Evolutionary conservation across 1,140 invertebrate species (phyloP), one percentile per base, ranked within the genome.

Genomic region (Cydia amplana): DNA sequence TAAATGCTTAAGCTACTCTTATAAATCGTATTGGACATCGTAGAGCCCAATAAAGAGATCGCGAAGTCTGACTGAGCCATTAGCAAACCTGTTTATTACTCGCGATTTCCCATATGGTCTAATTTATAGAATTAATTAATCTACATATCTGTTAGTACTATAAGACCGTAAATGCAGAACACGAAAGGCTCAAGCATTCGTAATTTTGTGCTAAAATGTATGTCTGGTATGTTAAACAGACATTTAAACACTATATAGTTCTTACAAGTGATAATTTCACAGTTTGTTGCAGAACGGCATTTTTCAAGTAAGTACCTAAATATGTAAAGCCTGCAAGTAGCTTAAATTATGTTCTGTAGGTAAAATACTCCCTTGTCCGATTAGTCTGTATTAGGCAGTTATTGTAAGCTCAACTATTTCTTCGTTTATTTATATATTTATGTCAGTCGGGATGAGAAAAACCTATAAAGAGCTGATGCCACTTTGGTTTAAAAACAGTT

Each of bases 91-190:
- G 65, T 70, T 36, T 36, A 9, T 67, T 67, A 67, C 28, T 70
- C 65, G 65, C 32, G 28, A 70, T 70, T 70, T 70, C 65, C 65
- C 65, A 70, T 70, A 70, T 40, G 16, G 32, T 70, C 32, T n/a
- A 70, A 70, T 40, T 70, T 70, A 70, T 70, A 40, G 32, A 40
- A 70, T 70, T 70, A 32, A 70, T 70, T 40, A 36, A 70, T 70
- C 65, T 23, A 70, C 65, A 70, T 70, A n/a, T 12, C 16, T 20
- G 20, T 60, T 23, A n/a, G n/a, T n/a, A n/a, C 55, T 12, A 60
- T 9, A 60, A 23, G 7, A 10, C 55, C 18, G 55, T 60, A 60
- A 60, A 60, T 60, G 20, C 20, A 60, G n/a, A 23, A 60, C 20
- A 10, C 20, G 55, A 60, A 6, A 60, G 18, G 10, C 55, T 60